These are phyloP conservation scores for Meles meles DNA, from an alignment of 2,113 vertebrate genomes.

Conservation along the genomic window DNA sequence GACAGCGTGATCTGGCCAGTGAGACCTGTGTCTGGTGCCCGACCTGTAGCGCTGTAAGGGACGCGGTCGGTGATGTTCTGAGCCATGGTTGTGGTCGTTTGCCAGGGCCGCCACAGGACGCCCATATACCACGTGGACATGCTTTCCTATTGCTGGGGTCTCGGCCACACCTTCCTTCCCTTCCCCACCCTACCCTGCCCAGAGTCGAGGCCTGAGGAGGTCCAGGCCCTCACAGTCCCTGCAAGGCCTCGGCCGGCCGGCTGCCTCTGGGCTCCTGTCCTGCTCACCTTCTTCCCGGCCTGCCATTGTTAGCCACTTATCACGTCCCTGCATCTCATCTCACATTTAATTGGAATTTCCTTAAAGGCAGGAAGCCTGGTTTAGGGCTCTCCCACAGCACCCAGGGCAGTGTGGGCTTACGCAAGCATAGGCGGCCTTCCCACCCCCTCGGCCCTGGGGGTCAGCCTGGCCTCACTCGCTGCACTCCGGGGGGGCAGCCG, in stretches of 20 bases:
- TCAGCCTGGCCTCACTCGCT: not conserved
- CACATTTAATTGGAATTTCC: not conserved
- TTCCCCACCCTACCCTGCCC: not conserved
- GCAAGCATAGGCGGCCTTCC: not conserved
- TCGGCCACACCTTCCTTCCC: not conserved
- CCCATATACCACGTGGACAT: fast-evolving
- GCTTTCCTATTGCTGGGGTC: not conserved
- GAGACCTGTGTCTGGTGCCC: fast-evolving
- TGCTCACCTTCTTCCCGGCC: not conserved
- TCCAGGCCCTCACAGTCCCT: not conserved
- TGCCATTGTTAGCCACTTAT: not conserved
- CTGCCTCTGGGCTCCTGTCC: not conserved
- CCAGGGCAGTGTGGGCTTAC: not conserved
- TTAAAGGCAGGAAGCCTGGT: constrained; percentile 34
- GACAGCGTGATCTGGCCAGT: fast-evolving
- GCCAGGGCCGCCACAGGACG: not conserved
- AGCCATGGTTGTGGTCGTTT: fast-evolving
- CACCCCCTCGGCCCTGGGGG: not conserved
- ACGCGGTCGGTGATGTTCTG: too few relatives aligned
- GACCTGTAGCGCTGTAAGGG: not conserved
- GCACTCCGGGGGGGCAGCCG: fast-evolving
- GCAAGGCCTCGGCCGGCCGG: not conserved
- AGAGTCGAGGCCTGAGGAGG: not conserved
- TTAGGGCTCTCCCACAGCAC: not conserved
- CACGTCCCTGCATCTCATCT: not conserved